Conservation (phyloP, 2,888 invertebrate genomes). For the Nephrocerus scutellatus region DNA sequence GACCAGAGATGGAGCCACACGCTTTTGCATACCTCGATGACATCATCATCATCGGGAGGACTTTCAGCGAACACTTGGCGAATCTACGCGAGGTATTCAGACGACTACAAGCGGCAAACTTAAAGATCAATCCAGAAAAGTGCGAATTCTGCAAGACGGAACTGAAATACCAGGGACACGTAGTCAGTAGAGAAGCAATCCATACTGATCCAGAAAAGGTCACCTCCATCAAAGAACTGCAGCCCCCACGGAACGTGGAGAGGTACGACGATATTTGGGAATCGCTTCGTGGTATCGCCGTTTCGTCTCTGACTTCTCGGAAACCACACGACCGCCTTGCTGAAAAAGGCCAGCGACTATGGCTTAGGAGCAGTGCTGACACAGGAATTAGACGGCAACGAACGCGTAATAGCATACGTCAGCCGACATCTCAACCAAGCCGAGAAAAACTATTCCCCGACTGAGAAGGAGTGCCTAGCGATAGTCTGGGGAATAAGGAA, state of each 20-base stretch:
- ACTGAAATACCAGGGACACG: slow-evolving; percentile 1
- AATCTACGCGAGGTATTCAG: not conserved
- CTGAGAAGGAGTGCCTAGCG: too few relatives aligned
- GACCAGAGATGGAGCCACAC: not conserved
- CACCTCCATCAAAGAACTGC: slow-evolving; percentile 1
- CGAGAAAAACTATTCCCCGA: too few relatives aligned
- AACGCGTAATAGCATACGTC: too few relatives aligned
- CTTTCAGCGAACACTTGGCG: not conserved
- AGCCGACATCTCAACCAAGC: too few relatives aligned
- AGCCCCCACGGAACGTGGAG: not conserved
- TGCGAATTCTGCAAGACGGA: not conserved
- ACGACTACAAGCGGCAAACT: not conserved
- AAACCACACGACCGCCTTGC: too few relatives aligned
- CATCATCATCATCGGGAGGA: slow-evolving; percentile 1
- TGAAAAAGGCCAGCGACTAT: too few relatives aligned
- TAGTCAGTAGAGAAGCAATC: not conserved
- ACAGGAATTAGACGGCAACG: too few relatives aligned
- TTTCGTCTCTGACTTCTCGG: too few relatives aligned
- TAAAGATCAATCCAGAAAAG: slow-evolving; percentile 1
- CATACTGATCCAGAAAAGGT: slow-evolving; percentile 7
- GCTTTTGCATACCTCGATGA: slow-evolving; percentile 2
- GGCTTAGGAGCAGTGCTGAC: too few relatives aligned
- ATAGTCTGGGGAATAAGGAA: too few relatives aligned
- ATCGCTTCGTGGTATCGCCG: too few relatives aligned
- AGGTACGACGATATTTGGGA: too few relatives aligned